Percentiles rank a stretch among this genome's conserved stretches.
phyloP scores from a whole-genome alignment of 2,888 invertebrate species.

The Phytoseiulus persimilis region DNA sequence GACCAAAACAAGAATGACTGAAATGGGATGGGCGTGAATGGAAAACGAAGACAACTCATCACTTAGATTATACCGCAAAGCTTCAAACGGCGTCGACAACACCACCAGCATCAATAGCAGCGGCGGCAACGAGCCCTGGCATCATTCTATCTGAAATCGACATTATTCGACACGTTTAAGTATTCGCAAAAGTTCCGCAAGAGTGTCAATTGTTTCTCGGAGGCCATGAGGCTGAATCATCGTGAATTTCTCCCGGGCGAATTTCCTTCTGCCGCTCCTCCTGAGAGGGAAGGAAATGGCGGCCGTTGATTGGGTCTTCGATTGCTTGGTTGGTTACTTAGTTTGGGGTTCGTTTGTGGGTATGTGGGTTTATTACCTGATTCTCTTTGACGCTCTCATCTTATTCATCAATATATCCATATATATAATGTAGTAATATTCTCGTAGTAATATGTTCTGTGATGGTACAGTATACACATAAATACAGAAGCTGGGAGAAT shows the following conservation, averaged over 20 bases:
- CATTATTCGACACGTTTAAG: neutral
- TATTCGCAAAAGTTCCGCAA: neutral
- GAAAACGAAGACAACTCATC: neutral
- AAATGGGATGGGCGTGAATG: neutral
- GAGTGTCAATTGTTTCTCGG: neutral
- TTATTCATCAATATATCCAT: neutral
- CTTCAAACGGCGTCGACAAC: neutral
- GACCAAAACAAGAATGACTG: neutral
- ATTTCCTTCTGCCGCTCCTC: neutral
- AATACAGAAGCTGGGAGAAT: neutral
- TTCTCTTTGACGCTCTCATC: constrained; percentile 7
- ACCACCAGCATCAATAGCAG: neutral
- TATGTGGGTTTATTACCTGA: constrained; percentile 27
- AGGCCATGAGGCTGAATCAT: neutral
- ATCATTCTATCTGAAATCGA: neutral
- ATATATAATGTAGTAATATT: constrained; percentile 13
- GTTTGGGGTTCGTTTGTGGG: neutral
- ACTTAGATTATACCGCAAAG: neutral
- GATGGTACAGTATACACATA: constrained; percentile 5
- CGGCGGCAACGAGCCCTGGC: neutral
- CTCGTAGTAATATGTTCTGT: neutral
- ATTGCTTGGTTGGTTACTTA: neutral
- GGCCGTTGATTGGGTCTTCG: neutral
- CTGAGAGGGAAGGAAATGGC: neutral
- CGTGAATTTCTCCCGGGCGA: neutral